Percentiles rank a stretch among this genome's conserved stretches.
These are phyloP conservation scores for Thalassoma bifasciatum DNA, from an alignment of 2,113 vertebrate species.

Conservation along the genomic window DNA sequence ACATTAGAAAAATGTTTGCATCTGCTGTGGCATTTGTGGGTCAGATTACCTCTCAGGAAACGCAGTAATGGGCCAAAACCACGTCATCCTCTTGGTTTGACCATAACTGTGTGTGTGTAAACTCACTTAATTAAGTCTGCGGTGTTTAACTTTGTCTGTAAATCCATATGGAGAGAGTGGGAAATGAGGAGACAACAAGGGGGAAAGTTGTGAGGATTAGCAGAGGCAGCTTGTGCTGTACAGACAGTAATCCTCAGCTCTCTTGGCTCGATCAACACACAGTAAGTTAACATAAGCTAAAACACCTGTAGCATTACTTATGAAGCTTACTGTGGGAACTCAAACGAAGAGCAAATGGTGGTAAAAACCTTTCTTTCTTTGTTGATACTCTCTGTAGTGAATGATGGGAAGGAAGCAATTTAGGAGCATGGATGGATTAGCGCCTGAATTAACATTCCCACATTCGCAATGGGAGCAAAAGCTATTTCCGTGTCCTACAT, in stretches of 20 bases:
- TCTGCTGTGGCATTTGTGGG: conserved; percentile 53
- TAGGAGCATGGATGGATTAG: conserved; percentile 20
- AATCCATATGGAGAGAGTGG: conserved; percentile 1
- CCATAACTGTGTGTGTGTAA: conserved; percentile 19
- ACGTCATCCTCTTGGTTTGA: not conserved
- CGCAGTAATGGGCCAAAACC: not conserved
- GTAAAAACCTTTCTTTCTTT: not conserved
- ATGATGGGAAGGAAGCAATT: conserved; percentile 55
- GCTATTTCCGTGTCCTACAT: conserved; percentile 62
- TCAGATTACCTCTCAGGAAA: conserved; percentile 53
- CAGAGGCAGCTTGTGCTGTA: conserved; percentile 19
- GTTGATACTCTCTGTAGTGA: not conserved
- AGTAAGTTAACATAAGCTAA: conserved; percentile 17
- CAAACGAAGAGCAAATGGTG: not conserved
- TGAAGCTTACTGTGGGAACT: conserved; percentile 22
- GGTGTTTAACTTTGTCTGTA: conserved; percentile 29
- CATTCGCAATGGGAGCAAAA: conserved; percentile 59
- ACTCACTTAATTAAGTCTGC: conserved; percentile 33
- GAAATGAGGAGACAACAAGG: not conserved
- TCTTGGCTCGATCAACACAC: conserved; percentile 27
- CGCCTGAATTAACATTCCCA: conserved; percentile 54
- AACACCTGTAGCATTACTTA: conserved; percentile 26
- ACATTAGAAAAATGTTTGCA: conserved; percentile 59
- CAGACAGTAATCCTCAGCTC: conserved; percentile 46
- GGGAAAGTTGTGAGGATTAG: conserved; percentile 31